A percentile compares a stretch with the other conserved stretches of the same genome.
Conservation (phyloP, 2,888 invertebrate species). For the Drosophila greeni region DNA sequence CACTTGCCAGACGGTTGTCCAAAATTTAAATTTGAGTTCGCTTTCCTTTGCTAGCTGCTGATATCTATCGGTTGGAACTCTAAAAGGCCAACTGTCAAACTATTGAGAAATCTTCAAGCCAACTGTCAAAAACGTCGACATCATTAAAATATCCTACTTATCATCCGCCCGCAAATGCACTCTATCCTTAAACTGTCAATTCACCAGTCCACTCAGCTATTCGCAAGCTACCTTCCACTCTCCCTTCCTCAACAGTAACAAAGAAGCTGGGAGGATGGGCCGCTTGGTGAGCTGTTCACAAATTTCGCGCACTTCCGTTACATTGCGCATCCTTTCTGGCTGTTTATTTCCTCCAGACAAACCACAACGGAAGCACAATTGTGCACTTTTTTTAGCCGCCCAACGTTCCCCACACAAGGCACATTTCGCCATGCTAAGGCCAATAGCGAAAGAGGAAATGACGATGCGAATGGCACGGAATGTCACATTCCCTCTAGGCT, state of each 20-base stretch:
- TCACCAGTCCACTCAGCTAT: conserved; percentile 16
- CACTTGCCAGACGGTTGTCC: background rate
- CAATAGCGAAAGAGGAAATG: conserved; percentile 50
- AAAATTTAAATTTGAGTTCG: background rate
- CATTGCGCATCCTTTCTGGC: conserved; percentile 65
- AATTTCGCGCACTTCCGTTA: conserved; percentile 69
- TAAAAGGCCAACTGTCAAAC: conserved; percentile 59
- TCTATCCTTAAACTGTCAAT: conserved; percentile 17
- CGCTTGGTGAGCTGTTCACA: conserved; percentile 59
- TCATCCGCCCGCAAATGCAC: conserved; percentile 24
- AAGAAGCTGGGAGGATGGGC: conserved; percentile 3
- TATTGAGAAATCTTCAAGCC: conserved; percentile 59
- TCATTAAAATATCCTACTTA: conserved; percentile 67
- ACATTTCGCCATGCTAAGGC: conserved; percentile 15
- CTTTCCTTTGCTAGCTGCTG: background rate
- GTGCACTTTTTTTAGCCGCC: conserved; percentile 13
- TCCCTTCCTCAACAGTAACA: no score
- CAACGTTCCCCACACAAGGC: conserved; percentile 1
- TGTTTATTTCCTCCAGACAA: conserved; percentile 69
- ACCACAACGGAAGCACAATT: conserved; percentile 61
- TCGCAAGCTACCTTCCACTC: no score
- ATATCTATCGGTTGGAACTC: background rate
- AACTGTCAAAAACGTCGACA: conserved; percentile 69
- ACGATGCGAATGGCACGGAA: conserved; percentile 58
- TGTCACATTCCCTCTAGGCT: conserved; percentile 8